Base-by-base conservation (phyloP, 2,113 vertebrate species). In the Sorex fumeus region DNA sequence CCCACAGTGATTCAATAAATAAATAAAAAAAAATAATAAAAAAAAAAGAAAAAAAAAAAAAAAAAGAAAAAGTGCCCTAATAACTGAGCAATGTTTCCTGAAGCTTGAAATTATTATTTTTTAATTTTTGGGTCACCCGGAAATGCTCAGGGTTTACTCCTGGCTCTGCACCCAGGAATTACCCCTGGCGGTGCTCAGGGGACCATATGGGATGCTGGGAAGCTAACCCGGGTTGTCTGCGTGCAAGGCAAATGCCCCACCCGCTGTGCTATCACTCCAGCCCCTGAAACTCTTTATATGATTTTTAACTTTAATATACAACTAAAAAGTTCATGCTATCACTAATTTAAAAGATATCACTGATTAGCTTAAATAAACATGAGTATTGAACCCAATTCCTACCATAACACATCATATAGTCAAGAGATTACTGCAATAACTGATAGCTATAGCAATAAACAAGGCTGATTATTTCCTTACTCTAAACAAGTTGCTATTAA, bases 41-140 rank as follows among this genome's bases (percentile, higher is more conserved):
- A n/a, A n/a, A n/a, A n/a, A n/a, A n/a, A n/a, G n/a, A n/a, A n/a
- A 60, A 72, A 23, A 78, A 70, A 60, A 72, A 23, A 78, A 70
- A 60, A 72, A 23, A 78, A 70, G 34, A 60, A 72, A 23, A 78
- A 70, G 10, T 74, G 34, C 45, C 74, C 45, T 60, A 82, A 66
- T 88, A 81, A 70, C 11, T 8, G 12, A 8, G 19, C 21, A 88
- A 25, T 30, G 19, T 69, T 90, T 93, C 57, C 69, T 43, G 72
- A 83, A 32, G 47, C 13, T 69, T 87, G 28, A 16, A 83, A 93
- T n/a, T n/a, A n/a, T n/a, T n/a, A n/a, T n/a, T n/a, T n/a, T n/a
- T n/a, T n/a, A n/a, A n/a, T n/a, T n/a, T n/a, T n/a, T n/a, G n/a
- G n/a, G n/a, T n/a, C n/a, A n/a, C n/a, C n/a, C n/a, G n/a, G n/a